Base-by-base conservation (phyloP, 2,888 invertebrate species). In the Carterocephalus palaemon region DNA sequence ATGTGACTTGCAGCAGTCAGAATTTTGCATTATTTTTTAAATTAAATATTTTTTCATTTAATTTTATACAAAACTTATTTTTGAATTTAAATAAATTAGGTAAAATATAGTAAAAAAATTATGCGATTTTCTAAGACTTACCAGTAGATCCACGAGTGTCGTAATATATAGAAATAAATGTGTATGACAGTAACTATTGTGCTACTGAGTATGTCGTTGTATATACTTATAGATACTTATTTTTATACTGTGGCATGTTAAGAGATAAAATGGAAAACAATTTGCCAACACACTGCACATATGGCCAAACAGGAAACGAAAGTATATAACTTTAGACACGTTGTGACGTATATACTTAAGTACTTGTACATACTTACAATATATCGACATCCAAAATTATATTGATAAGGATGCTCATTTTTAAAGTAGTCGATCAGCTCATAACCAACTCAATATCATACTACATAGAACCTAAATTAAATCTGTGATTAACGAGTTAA, bases 201-300 rank as follows among this genome's bases (percentile, higher is more conserved):
- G 9, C 22, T 23, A 20, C 28, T 10, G 13, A 64, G 63, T 70
- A 73, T 78, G 75, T 75, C 70, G 62, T 61, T 54, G 13, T 36
- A 47, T 38, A 48, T 49, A 49, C 32, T 42, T 43, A 16, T 47
- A 37, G 36, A 31, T 56, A 53, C 53, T 4, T 52, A 51, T 48
- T 49, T 51, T 56, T 51, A 51, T 57, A n/a, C n/a, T 48, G 34
- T 49, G 38, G 52, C 33, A 57, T 58, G 60, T 65, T 65, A 55
- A 58, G 60, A 59, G 58, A 53, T 51, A 52, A 49, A 26, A 24
- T 58, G n/a, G n/a, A n/a, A n/a, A 60, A 64, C 62, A 59, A 47
- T 53, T 73, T 76, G 84, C 84, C 85, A 85, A 84, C 85, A 85
- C 85, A 81, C 82, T 83, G 85, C 84, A 84, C 76, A 82, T 82